Percentiles rank a stretch among this genome's conserved stretches.
Evolutionary conservation across 2,797 vertebrate species (phyloP).

Genomic region (Epinephelus coioides): DNA sequence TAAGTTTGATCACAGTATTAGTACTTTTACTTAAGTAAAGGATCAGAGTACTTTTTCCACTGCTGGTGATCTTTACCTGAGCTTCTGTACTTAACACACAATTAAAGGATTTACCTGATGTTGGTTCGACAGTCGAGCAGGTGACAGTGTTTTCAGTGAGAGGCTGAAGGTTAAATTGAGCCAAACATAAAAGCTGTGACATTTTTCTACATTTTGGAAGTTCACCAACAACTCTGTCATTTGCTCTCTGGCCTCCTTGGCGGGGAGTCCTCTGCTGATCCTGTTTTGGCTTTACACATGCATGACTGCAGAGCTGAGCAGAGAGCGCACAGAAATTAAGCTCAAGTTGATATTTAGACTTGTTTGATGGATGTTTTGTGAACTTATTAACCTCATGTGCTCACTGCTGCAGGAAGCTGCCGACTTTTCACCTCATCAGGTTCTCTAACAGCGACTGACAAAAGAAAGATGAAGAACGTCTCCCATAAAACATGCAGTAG

Average conservation of each 20-base stretch:
- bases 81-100: too few relatives aligned
- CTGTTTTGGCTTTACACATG: conserved; percentile 68
- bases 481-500: background rate
- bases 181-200: background rate
- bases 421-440: background rate
- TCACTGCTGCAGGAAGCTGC: background rate
- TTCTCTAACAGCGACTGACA: background rate
- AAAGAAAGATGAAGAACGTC: background rate
- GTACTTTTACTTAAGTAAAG: too few relatives aligned
- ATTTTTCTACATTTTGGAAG: conserved; percentile 27
- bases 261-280: conserved; percentile 53
- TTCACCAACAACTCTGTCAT: conserved; percentile 31
- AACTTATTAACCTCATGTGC: background rate
- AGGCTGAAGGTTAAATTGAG: background rate
- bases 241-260: conserved; percentile 19
- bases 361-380: conserved; percentile 10
- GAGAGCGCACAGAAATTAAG: conserved; percentile 32
- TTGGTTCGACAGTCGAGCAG: background rate
- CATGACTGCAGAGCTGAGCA: conserved; percentile 58
- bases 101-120: too few relatives aligned
- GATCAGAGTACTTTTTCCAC: too few relatives aligned
- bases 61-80: too few relatives aligned
- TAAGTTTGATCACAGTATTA: too few relatives aligned
- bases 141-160: background rate
- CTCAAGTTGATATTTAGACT: conserved; percentile 46